Conservation (phyloP, 2,113 vertebrate species). For the Cololabis saira region DNA sequence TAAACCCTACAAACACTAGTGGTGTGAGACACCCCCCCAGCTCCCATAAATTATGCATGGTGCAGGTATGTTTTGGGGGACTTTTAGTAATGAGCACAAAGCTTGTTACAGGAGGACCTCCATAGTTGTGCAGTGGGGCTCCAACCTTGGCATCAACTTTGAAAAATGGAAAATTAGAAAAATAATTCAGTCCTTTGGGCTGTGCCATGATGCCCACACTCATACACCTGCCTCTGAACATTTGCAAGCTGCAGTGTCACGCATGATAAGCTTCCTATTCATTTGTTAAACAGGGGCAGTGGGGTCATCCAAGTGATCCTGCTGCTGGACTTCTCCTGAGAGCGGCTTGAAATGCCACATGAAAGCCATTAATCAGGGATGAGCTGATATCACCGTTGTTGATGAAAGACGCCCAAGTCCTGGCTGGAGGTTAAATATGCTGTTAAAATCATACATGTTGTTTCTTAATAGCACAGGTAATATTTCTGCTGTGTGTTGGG, state of each 20-base stretch:
- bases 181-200: constrained; percentile 48
- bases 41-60: constrained; percentile 78
- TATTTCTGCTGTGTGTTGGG: constrained; percentile 32
- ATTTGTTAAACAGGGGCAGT: constrained; percentile 68
- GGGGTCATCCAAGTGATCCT: constrained; percentile 54
- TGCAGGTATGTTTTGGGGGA: constrained; percentile 54
- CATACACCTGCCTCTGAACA: constrained; percentile 28
- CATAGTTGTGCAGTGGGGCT: constrained; percentile 25
- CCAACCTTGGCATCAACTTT: constrained; percentile 58
- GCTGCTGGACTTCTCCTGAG: constrained; percentile 62
- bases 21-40: constrained; percentile 52
- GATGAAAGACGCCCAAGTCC: constrained; percentile 54
- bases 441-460: constrained; percentile 57
- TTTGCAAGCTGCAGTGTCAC: constrained; percentile 53
- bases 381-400: constrained; percentile 47
- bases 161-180: constrained; percentile 46
- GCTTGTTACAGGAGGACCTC: constrained; percentile 17
- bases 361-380: constrained; percentile 78
- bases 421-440: constrained; percentile 73
- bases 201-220: constrained; percentile 36
- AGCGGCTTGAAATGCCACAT: constrained; percentile 57
- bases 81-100: constrained; percentile 74
- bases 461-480: constrained; percentile 23
- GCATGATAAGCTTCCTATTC: constrained; percentile 72
- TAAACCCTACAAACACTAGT: constrained; percentile 68